phyloP scores from a whole-genome alignment of 37 sponge, comb jelly and placozoan genomes.

The Spongia lamella region DNA sequence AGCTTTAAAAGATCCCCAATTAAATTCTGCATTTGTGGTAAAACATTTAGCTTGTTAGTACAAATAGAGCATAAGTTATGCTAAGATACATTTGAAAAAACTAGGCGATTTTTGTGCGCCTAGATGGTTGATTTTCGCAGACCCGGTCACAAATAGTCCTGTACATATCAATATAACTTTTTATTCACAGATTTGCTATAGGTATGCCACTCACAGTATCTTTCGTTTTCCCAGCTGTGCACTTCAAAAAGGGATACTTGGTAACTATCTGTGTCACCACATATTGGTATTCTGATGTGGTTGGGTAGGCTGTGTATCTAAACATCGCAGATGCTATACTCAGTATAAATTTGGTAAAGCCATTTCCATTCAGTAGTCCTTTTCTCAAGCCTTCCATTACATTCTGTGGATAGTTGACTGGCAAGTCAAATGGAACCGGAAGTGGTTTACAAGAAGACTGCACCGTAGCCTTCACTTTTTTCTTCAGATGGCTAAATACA shows the following conservation, averaged over 20 bases:
- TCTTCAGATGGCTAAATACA: too few species aligned
- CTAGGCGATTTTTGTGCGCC: too few species aligned
- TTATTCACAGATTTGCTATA: neutral
- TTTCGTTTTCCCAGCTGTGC: too few species aligned
- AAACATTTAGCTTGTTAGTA: too few species aligned
- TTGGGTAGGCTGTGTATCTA: conserved; percentile 30
- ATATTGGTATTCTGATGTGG: conserved; percentile 17
- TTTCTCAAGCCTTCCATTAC: neutral
- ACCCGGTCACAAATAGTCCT: neutral
- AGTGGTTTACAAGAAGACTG: too few species aligned
- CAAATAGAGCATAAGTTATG: too few species aligned
- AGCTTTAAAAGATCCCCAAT: too few species aligned
- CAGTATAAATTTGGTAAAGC: conserved; percentile 15
- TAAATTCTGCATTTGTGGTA: too few species aligned
- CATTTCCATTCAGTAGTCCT: conserved; percentile 1
- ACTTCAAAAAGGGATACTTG: conserved; percentile 25
- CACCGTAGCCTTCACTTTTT: too few species aligned
- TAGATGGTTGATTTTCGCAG: too few species aligned
- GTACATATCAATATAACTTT: neutral
- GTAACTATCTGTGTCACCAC: conserved; percentile 12
- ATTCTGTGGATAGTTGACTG: conserved; percentile 3
- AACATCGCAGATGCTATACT: conserved; percentile 4
- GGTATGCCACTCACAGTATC: too few species aligned
- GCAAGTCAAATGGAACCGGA: conserved; percentile 23
- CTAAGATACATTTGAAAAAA: too few species aligned